Evolutionary conservation across 2,113 vertebrate genomes (phyloP), one percentile per base, ranked within the genome.

Genomic region (Heliornis fulica): DNA sequence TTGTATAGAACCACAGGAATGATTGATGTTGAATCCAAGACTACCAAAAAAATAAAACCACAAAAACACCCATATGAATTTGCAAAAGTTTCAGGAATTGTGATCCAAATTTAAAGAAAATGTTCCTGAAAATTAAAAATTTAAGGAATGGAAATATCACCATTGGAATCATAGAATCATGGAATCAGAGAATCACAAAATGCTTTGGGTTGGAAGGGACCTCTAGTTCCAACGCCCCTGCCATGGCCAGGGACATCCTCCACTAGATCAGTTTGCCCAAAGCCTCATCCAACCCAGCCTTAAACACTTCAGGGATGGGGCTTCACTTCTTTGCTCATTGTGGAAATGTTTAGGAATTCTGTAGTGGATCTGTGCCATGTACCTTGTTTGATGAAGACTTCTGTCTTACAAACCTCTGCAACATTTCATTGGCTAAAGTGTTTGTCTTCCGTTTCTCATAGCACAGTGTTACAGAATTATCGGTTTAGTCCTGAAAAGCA

Each of bases 1-100:
- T 88, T 95, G 60, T 70, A 61, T 45, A 65, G 72, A 80, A 74
- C 59, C 82, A 80, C 74, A 66, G 90, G 71, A 96, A 94, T 83
- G 50, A 88, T 0, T 81, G 63, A 74, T 90, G 84, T n/a, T 80
- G 91, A 94, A 90, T 91, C 54, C 41, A 76, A 51, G 64, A 54
- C 20, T 50, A 36, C 26, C 46, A 87, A 88, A 89, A 69, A 71
- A 87, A 4, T 23, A 91, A 77, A 83, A 74, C 57, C 48, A 87
- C 31, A 59, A 54, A 82, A 51, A 4, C 29, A 59, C 18, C 7
- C 34, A 28, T 40, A 68, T 41, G 46, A 41, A 46, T 92, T 80
- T 93, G 29, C 21, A 51, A 46, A 93, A 59, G 46, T 82, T 93
- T 70, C n/a, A 86, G 84, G 32, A 93, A 77, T 77, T 3, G 7